Conservation (phyloP, 2,113 vertebrate genomes). For the Varanus salvator region DNA sequence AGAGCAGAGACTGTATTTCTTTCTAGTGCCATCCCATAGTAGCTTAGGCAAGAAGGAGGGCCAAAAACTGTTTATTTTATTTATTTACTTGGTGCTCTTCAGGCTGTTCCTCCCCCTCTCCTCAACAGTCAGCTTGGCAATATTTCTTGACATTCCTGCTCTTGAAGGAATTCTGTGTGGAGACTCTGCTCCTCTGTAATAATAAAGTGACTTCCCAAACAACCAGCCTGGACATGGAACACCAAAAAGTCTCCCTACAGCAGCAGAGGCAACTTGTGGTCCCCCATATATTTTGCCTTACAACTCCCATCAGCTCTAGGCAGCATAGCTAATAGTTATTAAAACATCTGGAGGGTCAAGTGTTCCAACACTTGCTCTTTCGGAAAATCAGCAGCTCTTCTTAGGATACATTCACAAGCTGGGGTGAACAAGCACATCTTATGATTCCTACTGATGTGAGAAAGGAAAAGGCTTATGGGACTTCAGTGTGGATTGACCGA, state of each 20-base stretch:
- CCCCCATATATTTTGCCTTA: no score
- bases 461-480: not conserved
- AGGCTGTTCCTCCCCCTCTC: not conserved
- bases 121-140: not conserved
- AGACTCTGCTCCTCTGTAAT: not conserved
- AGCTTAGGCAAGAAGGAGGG: not conserved
- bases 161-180: not conserved
- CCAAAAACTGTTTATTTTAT: no score
- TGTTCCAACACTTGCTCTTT: no score
- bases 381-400: not conserved
- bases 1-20: not conserved
- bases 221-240: not conserved
- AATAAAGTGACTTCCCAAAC: not conserved
- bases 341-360: no score
- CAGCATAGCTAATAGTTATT: no score
- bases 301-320: no score
- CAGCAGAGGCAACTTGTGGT: not conserved
- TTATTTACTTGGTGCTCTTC: not conserved
- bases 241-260: not conserved
- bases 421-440: not conserved
- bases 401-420: no score
- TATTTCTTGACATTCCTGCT: no score
- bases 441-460: accelerated
- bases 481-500: not conserved
- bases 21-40: not conserved